These are phyloP conservation scores for Pardalotus punctatus DNA, from an alignment of 2,113 vertebrate genomes.

Conservation along the genomic window DNA sequence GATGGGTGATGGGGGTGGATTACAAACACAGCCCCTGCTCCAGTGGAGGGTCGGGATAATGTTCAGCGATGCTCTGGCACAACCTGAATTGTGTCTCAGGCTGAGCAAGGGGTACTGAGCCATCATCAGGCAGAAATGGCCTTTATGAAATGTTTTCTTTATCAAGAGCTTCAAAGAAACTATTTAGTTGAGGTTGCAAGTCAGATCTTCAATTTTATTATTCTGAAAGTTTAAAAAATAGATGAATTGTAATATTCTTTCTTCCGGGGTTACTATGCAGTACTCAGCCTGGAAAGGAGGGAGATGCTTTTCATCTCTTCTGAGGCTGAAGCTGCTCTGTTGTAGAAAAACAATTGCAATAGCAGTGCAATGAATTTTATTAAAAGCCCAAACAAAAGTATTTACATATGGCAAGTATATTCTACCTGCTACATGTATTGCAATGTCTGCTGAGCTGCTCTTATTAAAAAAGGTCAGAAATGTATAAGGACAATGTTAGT, in stretches of 20 bases:
- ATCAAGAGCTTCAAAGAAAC: conserved; percentile 16
- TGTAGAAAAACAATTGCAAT: background rate
- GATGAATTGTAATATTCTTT: background rate
- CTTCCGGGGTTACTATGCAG: background rate
- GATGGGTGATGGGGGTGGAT: accelerated
- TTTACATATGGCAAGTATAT: background rate
- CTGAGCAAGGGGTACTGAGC: background rate
- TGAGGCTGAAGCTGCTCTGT: background rate
- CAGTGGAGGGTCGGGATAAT: background rate
- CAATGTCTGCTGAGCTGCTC: background rate
- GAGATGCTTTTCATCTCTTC: background rate
- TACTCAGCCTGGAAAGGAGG: background rate
- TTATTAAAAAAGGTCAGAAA: background rate
- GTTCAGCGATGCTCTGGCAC: background rate
- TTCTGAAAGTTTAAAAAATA: conserved; percentile 8
- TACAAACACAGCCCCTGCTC: accelerated
- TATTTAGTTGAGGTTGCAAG: conserved; percentile 21
- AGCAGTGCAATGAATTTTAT: background rate
- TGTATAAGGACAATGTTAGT: background rate
- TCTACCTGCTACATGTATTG: background rate
- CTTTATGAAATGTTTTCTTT: conserved; percentile 29
- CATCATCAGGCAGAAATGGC: background rate
- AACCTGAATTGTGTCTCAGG: background rate
- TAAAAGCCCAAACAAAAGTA: background rate
- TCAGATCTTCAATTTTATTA: conserved; percentile 30